Evolutionary conservation across 1,140 invertebrate species (phyloP).

Genomic region (Euglossa dilemma): DNA sequence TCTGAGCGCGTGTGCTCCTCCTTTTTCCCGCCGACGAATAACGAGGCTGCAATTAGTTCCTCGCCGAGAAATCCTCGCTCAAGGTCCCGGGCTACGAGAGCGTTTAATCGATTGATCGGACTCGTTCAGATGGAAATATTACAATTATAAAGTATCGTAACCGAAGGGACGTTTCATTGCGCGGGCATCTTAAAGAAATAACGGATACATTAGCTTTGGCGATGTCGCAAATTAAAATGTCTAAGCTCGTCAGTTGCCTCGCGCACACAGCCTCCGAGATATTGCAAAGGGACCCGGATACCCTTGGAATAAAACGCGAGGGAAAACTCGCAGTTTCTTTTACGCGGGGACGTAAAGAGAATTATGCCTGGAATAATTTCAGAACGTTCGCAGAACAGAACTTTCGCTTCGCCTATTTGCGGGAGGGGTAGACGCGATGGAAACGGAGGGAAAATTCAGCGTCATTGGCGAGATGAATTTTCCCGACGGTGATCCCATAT

Average conservation of each 20-base stretch:
- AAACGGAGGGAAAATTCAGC: no score
- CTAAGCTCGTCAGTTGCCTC: no score
- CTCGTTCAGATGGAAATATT: neutral
- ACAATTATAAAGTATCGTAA: neutral
- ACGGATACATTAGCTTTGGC: neutral
- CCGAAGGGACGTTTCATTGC: no score
- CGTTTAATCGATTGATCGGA: neutral
- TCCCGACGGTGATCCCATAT: neutral
- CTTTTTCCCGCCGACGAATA: neutral
- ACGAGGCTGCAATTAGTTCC: conserved; percentile 18
- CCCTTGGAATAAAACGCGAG: neutral
- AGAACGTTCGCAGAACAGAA: no score
- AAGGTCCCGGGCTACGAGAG: neutral
- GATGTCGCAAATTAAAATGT: neutral
- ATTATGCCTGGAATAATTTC: no score
- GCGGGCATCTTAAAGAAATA: neutral
- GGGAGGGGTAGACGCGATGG: no score
- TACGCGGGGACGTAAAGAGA: no score
- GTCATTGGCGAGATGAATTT: neutral
- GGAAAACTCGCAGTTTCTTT: no score
- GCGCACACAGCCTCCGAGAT: no score
- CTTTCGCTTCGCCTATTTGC: no score
- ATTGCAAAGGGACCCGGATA: no score
- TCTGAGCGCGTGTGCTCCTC: neutral
- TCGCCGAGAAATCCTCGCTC: neutral